Percentiles rank a stretch among this genome's conserved stretches.
Conservation (phyloP, 2,888 invertebrate genomes). For the Encarsia formosa region DNA sequence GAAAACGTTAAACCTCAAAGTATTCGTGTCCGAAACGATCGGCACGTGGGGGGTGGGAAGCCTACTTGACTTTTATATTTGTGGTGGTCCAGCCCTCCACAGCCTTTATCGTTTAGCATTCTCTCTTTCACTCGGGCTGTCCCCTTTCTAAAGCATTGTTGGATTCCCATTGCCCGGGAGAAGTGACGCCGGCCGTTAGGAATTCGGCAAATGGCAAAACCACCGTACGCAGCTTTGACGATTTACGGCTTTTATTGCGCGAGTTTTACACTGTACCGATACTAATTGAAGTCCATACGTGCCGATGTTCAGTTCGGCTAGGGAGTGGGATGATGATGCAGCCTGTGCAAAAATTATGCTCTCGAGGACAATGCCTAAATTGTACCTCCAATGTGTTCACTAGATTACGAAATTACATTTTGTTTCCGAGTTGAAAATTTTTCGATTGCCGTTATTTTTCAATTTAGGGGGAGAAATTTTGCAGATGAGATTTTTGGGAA, state of each 20-base stretch:
- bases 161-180: slow-evolving; percentile 23
- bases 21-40: slow-evolving; percentile 19
- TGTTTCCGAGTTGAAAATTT: too few relatives aligned
- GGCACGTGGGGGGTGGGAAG: not conserved
- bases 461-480: too few relatives aligned
- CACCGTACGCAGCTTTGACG: slow-evolving; percentile 20
- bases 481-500: too few relatives aligned
- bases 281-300: slow-evolving; percentile 33
- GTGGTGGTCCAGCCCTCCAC: not conserved
- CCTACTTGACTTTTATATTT: too few relatives aligned
- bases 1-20: slow-evolving; percentile 22
- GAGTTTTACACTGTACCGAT: slow-evolving; percentile 29
- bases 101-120: not conserved
- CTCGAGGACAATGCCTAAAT: too few relatives aligned
- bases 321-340: too few relatives aligned
- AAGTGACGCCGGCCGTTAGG: slow-evolving; percentile 28
- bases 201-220: slow-evolving; percentile 30
- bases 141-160: slow-evolving; percentile 2
- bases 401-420: too few relatives aligned
- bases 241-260: slow-evolving; percentile 33
- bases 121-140: not conserved
- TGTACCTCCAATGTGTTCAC: too few relatives aligned
- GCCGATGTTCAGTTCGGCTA: too few relatives aligned
- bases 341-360: too few relatives aligned
- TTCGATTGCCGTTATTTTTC: too few relatives aligned